Conservation (phyloP, 2,113 vertebrate genomes). For the Protobothrops flavoviridis region DNA sequence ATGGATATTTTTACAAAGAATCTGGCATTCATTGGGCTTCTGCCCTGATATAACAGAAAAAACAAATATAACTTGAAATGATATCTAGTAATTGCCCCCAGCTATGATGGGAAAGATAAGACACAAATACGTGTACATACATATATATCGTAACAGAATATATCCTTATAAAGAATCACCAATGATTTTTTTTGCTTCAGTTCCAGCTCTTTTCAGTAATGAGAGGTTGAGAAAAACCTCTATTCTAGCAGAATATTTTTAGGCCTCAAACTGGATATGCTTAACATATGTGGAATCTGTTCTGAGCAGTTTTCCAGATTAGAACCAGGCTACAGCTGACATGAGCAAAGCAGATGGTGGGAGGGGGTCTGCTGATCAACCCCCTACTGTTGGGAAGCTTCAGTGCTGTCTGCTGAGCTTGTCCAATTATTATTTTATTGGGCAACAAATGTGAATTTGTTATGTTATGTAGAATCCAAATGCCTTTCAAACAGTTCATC, state of each 20-base stretch:
- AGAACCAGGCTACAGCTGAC: neutral
- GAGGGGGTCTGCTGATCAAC: neutral
- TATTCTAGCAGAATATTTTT: neutral
- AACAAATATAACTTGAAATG: neutral
- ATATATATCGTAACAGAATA: neutral
- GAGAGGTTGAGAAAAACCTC: neutral
- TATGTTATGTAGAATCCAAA: neutral
- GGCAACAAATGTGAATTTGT: neutral
- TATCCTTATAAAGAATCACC: neutral
- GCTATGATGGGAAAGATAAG: conserved; percentile 1
- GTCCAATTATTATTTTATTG: conserved; percentile 2
- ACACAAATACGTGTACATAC: neutral
- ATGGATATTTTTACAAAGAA: neutral
- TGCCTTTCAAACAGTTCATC: neutral
- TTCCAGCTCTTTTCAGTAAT: neutral
- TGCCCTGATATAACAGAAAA: neutral
- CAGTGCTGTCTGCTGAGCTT: neutral
- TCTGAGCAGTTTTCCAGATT: conserved; percentile 17
- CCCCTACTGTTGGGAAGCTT: neutral
- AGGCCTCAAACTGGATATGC: neutral
- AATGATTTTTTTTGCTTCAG: neutral
- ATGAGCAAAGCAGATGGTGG: neutral
- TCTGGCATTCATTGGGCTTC: neutral
- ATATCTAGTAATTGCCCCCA: neutral
- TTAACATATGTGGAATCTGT: neutral